Base-by-base conservation (phyloP, 2,113 vertebrate species). In the Candoia aspera region DNA sequence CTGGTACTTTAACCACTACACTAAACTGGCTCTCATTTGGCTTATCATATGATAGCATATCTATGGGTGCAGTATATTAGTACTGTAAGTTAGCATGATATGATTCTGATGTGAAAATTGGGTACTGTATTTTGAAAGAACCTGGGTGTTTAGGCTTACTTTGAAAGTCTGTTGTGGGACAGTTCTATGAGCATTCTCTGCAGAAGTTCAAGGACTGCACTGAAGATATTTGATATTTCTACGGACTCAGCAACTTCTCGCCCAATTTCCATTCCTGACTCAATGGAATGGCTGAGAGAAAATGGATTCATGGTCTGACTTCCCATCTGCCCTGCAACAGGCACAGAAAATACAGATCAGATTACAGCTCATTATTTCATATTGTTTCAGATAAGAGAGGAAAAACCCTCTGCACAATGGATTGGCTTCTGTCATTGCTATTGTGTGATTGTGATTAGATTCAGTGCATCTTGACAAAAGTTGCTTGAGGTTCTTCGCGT, bases 331-430 rank as follows among this genome's bases (percentile, higher is more conserved):
- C 88, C 92, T 90, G 24, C 33, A 86, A 87, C 11, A 64, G 24
- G 42, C 90, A 85, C 57, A 58, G 90, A 93, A 93, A 84, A 24
- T 91, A 85, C 90, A 91, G 8, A 84, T 33, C 86, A 88, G 6
- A 84, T 53, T 89, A 89, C 15, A 73, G 86, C 90, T 93, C 92
- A 85, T 93, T 91, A 93, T 93, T 89, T 85, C 59, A 53, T 86
- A 93, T 93, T 93, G 92, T 93, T 91, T 91, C 58, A 54, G 42
- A 49, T 54, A 57, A 85, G 86, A 58, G 46, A 37, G 29, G 59
- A 21, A 49, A 12, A 55, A 59, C 60, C 26, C 42, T 17, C 59
- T 29, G 49, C 59, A 33, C 58, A 89, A 92, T 55, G 79, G 60
- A 89, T 89, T 91, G 33, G 86, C 90, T 89, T 89, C 29, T 93